Evolutionary conservation across 2,113 vertebrate genomes (phyloP).

Genomic region (Phocoena phocoena): DNA sequence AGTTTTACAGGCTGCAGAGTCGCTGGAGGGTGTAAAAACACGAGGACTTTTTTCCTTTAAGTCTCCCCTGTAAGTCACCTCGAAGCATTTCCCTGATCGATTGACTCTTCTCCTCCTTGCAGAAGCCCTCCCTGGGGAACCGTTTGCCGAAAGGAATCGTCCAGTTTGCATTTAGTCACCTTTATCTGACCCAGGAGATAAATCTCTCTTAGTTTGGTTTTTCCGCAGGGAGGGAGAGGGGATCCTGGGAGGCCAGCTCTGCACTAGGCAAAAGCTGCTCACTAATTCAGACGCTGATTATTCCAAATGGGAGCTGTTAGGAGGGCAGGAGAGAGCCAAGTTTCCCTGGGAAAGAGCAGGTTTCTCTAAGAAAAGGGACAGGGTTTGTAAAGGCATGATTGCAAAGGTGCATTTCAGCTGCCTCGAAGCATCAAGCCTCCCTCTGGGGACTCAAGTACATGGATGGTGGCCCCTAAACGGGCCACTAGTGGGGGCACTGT

Average conservation of each 20-base stretch:
- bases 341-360: not conserved
- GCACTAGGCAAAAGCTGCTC: not conserved
- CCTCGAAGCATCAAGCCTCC: not conserved
- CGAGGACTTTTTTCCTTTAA: conserved; percentile 37
- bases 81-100: conserved; percentile 53
- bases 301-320: not conserved
- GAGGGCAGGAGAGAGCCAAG: not conserved
- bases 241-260: not conserved
- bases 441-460: fast-evolving
- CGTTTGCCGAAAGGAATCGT: conserved; percentile 53
- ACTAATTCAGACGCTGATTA: not conserved
- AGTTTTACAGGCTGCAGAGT: conserved; percentile 22
- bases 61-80: conserved; percentile 68
- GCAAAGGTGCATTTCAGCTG: too few species aligned
- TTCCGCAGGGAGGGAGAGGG: not conserved
- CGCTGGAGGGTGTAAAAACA: conserved; percentile 27
- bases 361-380: not conserved
- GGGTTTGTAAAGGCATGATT: fast-evolving
- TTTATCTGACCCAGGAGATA: conserved; percentile 73
- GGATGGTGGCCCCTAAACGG: fast-evolving
- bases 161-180: conserved; percentile 73
- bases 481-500: fast-evolving
- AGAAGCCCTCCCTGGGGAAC: conserved; percentile 55
- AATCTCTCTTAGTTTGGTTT: conserved; percentile 69
- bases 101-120: conserved; percentile 13